Base-by-base conservation (phyloP, 1,140 invertebrate genomes). In the Gerris buenoi region DNA sequence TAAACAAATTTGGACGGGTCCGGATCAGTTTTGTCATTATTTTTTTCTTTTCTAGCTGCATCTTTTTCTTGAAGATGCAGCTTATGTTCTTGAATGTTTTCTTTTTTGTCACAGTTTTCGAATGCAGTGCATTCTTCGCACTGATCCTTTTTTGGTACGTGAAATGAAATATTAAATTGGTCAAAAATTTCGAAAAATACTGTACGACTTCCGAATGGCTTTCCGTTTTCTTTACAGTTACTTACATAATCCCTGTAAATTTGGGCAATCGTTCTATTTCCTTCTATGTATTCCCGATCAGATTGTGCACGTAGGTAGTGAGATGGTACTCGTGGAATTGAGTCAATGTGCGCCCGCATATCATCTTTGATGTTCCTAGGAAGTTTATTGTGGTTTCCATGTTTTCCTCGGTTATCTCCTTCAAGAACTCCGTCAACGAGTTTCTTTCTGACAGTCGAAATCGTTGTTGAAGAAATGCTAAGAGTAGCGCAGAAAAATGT, bases 161-260 rank as follows among this genome's bases (percentile, higher is more conserved):
- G 69, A 67, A 72, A 72, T 18, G 67, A 68, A 26, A 72, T 70
- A 66, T 73, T 72, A 68, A 66, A 73, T 60, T 71, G 64, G 18
- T 67, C 62, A 57, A 70, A 27, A 70, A 64, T 66, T 27, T 67
- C 28, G 18, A 33, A 66, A 69, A 68, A 71, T 25, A 70, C 33
- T 58, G 65, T 26, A 62, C 67, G 67, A 46, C 66, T 71, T 33
- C 58, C 69, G 64, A 25, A 70, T 25, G 46, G 69, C 62, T 15
- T 67, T 64, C 23, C 63, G 33, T 67, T 63, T 23, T 23, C 58
- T 18, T 46, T 10, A 25, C 63, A 25, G 15, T 27, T 33, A 56
- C 58, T 58, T 25, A n/a, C 58, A 64, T 71, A 72, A 25, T 72
- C 68, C 28, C 67, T 68, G 65, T 70, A 63, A 13, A 72, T 28